Base-by-base conservation (phyloP, 35 echinoderm and acorn worm species). In the Eucidaris tribuloides region DNA sequence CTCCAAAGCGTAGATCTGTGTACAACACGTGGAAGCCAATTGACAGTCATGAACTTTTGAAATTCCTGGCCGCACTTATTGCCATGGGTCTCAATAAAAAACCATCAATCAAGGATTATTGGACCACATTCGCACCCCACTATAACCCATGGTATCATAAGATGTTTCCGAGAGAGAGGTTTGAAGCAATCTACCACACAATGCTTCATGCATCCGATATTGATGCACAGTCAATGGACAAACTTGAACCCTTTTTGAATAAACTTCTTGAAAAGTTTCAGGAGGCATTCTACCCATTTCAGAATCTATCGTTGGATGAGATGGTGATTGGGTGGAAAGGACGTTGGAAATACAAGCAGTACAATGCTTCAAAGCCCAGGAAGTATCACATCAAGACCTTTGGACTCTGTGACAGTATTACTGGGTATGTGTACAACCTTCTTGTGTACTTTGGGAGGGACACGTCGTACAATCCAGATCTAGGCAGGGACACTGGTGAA, bases 291-390 rank as follows among this genome's bases (percentile, higher is more conserved):
- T 81, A 81, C 55, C 79, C 79, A 17, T 81, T 81, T 62, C 24
- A 81, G 79, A 60, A 81, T 59, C 20, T 81, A 31, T 81, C 79
- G 19, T 36, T 81, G 24, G 46, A 81, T 59, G 79, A 81, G 52
- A 81, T 81, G 79, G 79, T 81, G 48, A 81, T 81, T 42, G 30
- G 79, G 17, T 60, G 79, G 79, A 58, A 81, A 58, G 79, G 79
- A 19, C 29, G 33, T 31, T 81, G 79, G 79, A 81, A 81, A 27
- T 81, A 81, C 79, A 81, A 81, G 32, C 46, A 81, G 79, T 81
- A 59, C 55, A 81, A 81, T 59, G 79, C 79, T 36, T 30, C 48
- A 9, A 81, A 81, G 55, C 79, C 79, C 31, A 56, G 45, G 17
- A 80, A 80, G 46, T 81, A 81, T 36, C 79, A 36, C 32, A 59